These are phyloP conservation scores for Hyperoodon ampullatus DNA, from an alignment of 2,113 vertebrate species.

Conservation along the genomic window DNA sequence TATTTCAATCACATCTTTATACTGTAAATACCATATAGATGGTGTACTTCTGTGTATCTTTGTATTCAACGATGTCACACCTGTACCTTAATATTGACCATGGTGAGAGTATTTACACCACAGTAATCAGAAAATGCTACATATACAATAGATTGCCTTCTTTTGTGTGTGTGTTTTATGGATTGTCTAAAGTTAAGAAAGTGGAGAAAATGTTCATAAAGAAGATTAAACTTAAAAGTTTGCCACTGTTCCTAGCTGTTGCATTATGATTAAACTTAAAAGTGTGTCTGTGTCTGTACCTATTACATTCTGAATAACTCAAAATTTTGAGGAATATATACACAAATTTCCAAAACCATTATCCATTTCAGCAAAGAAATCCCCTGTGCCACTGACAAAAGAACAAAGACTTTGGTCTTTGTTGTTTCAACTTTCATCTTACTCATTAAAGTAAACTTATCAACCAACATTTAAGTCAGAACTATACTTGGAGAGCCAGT, in stretches of 20 bases:
- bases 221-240: not conserved
- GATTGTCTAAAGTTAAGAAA: not conserved
- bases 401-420: slow-evolving; percentile 12
- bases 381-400: not conserved
- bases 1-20: not conserved
- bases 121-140: not conserved
- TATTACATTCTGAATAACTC: slow-evolving; percentile 21
- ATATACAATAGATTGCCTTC: not conserved
- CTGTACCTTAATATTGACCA: not conserved
- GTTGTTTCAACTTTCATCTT: slow-evolving; percentile 25
- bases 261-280: slow-evolving; percentile 36
- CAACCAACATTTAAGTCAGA: not conserved
- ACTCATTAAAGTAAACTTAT: slow-evolving; percentile 46
- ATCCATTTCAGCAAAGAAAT: slow-evolving; percentile 15
- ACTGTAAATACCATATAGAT: not conserved
- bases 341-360: not conserved
- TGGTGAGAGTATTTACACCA: not conserved
- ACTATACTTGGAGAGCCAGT: not conserved
- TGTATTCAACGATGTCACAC: not conserved
- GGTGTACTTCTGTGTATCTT: not conserved
- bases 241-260: not conserved
- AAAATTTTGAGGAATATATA: not conserved
- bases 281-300: not conserved
- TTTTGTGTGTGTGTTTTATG: not conserved
- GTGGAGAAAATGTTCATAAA: not conserved